A percentile compares a stretch with the other conserved stretches of the same genome.
phyloP scores from a whole-genome alignment of 2,797 vertebrate species.

The Tachyglossus aculeatus region DNA sequence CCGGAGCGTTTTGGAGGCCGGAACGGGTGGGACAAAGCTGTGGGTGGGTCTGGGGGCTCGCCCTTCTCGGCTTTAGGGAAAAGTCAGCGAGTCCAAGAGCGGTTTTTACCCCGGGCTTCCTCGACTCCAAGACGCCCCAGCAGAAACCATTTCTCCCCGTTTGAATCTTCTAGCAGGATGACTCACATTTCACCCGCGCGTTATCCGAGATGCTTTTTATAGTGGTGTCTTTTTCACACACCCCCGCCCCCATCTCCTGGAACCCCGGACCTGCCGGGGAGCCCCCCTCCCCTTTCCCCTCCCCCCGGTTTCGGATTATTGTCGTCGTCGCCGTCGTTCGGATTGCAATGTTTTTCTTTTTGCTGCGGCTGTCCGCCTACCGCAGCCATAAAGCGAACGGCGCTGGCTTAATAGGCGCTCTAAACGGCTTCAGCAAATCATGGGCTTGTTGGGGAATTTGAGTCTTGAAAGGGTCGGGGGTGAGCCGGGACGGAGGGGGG shows the following conservation, averaged over 20 bases:
- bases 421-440: slow-evolving; percentile 32
- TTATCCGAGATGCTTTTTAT: not conserved
- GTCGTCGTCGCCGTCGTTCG: not conserved
- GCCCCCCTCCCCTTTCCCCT: too few species aligned
- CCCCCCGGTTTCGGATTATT: not conserved
- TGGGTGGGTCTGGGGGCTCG: not conserved
- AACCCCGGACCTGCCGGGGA: too few species aligned
- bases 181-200: not conserved
- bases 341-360: slow-evolving; percentile 25
- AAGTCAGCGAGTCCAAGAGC: slow-evolving; percentile 5
- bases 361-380: slow-evolving; percentile 36
- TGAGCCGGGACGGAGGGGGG: too few species aligned
- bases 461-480: slow-evolving; percentile 1
- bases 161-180: not conserved
- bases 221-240: too few species aligned
- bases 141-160: not conserved
- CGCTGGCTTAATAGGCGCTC: slow-evolving; percentile 45
- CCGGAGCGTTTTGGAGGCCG: not conserved
- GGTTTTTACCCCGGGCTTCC: slow-evolving; percentile 29
- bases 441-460: slow-evolving; percentile 17
- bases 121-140: slow-evolving; percentile 26
- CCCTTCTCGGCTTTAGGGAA: not conserved
- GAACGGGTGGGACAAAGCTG: not conserved
- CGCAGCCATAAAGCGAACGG: slow-evolving; percentile 62
- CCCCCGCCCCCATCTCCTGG: too few species aligned